phyloP scores from a whole-genome alignment of 2,113 vertebrate genomes.

The Corythornis cristatus region DNA sequence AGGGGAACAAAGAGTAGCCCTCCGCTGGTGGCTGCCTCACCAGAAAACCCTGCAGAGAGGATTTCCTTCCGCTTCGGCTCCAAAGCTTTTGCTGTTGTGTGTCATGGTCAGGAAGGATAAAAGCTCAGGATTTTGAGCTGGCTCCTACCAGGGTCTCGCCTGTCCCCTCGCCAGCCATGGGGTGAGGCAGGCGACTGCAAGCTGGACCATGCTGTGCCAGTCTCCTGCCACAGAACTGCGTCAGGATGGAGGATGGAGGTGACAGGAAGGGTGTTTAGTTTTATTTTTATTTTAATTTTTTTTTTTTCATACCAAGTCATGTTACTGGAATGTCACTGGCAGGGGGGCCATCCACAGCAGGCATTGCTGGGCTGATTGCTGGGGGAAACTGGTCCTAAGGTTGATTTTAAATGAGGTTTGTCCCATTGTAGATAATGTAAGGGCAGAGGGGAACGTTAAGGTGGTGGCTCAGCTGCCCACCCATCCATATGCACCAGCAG shows the following conservation, averaged over 20 bases:
- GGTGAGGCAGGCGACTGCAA: rapidly evolving
- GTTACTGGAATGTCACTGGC: background rate
- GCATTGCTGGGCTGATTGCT: background rate
- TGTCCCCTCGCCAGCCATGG: background rate
- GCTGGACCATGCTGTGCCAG: rapidly evolving
- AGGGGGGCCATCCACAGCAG: background rate
- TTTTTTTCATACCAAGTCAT: rapidly evolving
- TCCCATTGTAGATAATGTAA: rapidly evolving
- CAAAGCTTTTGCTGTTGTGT: background rate
- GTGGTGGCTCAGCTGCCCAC: background rate
- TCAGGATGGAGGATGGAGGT: background rate
- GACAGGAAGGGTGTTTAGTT: background rate
- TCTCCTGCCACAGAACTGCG: rapidly evolving
- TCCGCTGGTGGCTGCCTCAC: rapidly evolving
- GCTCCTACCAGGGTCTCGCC: background rate
- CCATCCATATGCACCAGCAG: rapidly evolving
- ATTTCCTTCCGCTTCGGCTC: background rate
- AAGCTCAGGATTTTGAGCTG: background rate
- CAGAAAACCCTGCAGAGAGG: background rate
- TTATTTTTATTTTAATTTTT: background rate
- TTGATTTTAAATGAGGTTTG: background rate
- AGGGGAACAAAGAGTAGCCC: background rate
- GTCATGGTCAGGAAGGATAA: background rate
- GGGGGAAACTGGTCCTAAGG: background rate
- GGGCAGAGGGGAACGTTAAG: rapidly evolving